phyloP scores from a whole-genome alignment of 2,888 invertebrate species.

The Amiota communis region DNA sequence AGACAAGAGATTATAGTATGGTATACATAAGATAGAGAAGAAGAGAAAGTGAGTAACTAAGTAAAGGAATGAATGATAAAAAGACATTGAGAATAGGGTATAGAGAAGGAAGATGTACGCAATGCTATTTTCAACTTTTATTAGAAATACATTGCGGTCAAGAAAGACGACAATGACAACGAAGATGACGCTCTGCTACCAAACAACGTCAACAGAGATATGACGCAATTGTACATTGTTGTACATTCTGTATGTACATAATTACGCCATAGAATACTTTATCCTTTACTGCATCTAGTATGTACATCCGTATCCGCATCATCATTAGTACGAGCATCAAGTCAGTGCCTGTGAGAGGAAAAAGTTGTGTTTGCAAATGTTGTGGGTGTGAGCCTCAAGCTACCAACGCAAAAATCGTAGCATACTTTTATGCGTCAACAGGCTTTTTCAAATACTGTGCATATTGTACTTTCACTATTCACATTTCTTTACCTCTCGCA shows the following conservation, averaged over 20 bases:
- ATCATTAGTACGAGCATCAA: background rate
- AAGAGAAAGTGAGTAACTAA: background rate
- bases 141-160: conserved; percentile 15
- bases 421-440: conserved; percentile 24
- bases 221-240: background rate
- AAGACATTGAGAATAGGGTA: background rate
- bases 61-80: background rate
- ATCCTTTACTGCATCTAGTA: background rate
- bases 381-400: background rate
- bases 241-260: background rate
- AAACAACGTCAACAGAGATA: conserved; percentile 1
- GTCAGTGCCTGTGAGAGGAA: background rate
- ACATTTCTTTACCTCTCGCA: background rate
- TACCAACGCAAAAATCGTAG: background rate
- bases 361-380: background rate
- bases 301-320: background rate
- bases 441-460: background rate
- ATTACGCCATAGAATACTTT: background rate
- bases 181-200: background rate
- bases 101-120: background rate
- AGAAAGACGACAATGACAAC: conserved; percentile 14
- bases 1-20: too few species aligned
- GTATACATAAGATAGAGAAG: background rate
- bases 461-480: background rate
- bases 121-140: conserved; percentile 16